Evolutionary conservation across 1,140 invertebrate genomes (phyloP).

Genomic region (Diprion similis): DNA sequence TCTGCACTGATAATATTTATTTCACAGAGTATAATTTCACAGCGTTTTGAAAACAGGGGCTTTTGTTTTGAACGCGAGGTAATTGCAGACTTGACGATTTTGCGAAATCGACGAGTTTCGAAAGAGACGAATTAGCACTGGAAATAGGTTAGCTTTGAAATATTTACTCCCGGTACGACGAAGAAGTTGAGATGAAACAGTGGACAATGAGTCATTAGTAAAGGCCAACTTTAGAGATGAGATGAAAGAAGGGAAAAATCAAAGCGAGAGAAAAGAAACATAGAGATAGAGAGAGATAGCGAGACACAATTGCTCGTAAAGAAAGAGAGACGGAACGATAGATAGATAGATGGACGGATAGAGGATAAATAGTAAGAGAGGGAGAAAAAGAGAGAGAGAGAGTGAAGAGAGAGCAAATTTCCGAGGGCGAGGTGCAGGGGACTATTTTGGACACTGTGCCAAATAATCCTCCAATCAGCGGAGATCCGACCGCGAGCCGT

Average conservation of each 20-base stretch:
- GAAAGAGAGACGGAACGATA: background rate
- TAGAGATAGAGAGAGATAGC: background rate
- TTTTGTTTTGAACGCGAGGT: background rate
- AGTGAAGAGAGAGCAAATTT: background rate
- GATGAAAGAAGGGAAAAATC: slow-evolving; percentile 14
- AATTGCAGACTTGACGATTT: background rate
- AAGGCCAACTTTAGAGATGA: slow-evolving; percentile 25
- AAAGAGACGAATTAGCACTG: slow-evolving; percentile 17
- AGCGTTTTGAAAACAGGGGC: background rate
- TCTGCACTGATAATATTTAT: no score
- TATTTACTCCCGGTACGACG: background rate
- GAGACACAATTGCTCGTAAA: background rate
- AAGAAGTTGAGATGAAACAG: slow-evolving; percentile 2
- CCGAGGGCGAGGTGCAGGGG: background rate
- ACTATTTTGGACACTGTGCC: slow-evolving; percentile 18
- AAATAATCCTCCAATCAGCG: slow-evolving; percentile 14
- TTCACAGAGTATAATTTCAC: no score
- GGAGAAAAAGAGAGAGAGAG: background rate
- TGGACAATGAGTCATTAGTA: slow-evolving; percentile 22
- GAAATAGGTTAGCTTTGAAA: background rate
- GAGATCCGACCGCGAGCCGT: slow-evolving; percentile 2
- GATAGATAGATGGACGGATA: background rate
- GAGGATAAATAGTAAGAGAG: background rate
- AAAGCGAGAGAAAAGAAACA: slow-evolving; percentile 32
- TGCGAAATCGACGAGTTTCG: background rate